phyloP scores from a whole-genome alignment of 2,888 invertebrate genomes.

The Drepanosiphum platanoidis region DNA sequence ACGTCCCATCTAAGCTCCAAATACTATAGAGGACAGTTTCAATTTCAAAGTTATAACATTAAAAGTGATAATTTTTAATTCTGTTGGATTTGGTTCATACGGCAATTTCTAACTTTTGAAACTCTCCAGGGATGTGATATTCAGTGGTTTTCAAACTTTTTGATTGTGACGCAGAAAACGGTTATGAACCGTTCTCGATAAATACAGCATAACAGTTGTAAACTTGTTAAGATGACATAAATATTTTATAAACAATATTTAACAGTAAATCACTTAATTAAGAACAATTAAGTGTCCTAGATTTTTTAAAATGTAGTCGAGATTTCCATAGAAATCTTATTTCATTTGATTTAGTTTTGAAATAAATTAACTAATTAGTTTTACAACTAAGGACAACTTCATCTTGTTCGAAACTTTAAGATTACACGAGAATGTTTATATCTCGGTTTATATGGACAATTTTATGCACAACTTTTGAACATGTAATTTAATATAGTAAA shows the following conservation, averaged over 20 bases:
- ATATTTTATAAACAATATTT: not conserved
- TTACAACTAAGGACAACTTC: too few relatives aligned
- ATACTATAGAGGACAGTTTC: not conserved
- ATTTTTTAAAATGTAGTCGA: not conserved
- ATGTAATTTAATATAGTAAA: too few relatives aligned
- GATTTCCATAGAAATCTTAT: not conserved
- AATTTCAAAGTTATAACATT: constrained; percentile 22
- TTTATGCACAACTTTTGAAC: too few relatives aligned
- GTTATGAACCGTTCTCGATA: not conserved
- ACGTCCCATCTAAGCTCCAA: not conserved
- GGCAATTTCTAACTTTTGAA: not conserved
- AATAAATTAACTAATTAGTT: not conserved
- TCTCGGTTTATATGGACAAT: too few relatives aligned
- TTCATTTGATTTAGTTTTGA: not conserved
- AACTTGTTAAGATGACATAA: constrained; percentile 11
- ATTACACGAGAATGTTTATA: too few relatives aligned
- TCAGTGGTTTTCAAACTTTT: constrained; percentile 20
- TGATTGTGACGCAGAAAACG: not conserved
- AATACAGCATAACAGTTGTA: not conserved
- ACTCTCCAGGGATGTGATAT: not conserved
- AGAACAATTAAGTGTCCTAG: too few relatives aligned
- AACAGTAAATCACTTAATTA: not conserved
- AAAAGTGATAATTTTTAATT: constrained; percentile 18
- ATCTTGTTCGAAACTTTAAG: too few relatives aligned
- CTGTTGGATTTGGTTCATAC: not conserved